A percentile compares a stretch with the other conserved stretches of the same genome.
phyloP scores from a whole-genome alignment of 2,888 invertebrate species.

The Eilema sororculum region DNA sequence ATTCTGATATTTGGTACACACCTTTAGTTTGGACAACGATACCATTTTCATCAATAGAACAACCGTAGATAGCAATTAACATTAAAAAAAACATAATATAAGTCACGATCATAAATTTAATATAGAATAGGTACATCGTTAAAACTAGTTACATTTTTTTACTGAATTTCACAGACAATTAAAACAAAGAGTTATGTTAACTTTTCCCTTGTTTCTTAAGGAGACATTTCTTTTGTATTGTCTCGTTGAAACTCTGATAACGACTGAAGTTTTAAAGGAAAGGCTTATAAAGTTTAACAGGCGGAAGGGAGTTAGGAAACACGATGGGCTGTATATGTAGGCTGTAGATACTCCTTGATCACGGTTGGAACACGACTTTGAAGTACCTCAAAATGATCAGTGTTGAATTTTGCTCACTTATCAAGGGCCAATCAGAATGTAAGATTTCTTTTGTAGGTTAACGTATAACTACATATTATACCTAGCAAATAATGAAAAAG shows the following conservation, averaged over 20 bases:
- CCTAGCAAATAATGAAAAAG: no score
- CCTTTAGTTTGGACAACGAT: no score
- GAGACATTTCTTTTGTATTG: constrained; percentile 17
- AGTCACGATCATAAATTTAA: neutral
- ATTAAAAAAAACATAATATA: no score
- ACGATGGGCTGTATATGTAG: neutral
- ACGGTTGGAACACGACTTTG: neutral
- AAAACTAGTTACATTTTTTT: neutral
- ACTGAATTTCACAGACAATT: neutral
- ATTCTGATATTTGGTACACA: no score
- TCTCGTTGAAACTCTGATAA: constrained; percentile 21
- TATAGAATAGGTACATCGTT: neutral
- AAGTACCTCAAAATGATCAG: no score
- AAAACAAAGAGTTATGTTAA: constrained; percentile 16
- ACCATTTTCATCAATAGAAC: no score
- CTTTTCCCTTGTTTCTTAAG: constrained; percentile 13
- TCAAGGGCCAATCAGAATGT: no score
- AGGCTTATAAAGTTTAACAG: constrained; percentile 15
- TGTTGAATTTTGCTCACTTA: no score
- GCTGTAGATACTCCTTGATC: neutral
- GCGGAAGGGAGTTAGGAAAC: constrained; percentile 3
- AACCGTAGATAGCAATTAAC: neutral
- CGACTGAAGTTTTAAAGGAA: constrained; percentile 22
- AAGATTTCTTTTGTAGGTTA: no score
- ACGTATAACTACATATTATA: no score